Percentiles rank a stretch among this genome's conserved stretches.
These are phyloP conservation scores for Tragelaphus buxtoni DNA, from an alignment of 2,113 vertebrate genomes.

Conservation along the genomic window DNA sequence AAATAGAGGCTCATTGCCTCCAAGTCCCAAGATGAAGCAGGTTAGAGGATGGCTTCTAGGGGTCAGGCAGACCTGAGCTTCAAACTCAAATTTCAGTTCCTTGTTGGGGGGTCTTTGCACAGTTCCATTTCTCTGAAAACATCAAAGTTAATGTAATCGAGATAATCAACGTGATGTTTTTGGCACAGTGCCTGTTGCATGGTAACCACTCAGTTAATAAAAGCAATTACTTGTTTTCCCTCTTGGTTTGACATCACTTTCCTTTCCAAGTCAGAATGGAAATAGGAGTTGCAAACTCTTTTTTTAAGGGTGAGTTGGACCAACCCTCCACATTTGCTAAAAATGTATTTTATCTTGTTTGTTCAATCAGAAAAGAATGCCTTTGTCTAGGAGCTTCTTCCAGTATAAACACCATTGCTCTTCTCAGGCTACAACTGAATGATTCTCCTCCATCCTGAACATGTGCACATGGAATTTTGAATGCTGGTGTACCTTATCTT, in stretches of 20 bases:
- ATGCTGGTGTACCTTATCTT: neutral
- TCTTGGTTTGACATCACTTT: neutral
- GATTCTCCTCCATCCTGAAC: neutral
- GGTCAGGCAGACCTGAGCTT: neutral
- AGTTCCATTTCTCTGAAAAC: neutral
- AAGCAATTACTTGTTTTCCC: neutral
- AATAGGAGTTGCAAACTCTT: neutral
- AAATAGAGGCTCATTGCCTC: neutral
- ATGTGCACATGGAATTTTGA: neutral
- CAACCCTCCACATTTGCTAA: neutral
- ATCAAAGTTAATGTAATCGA: neutral
- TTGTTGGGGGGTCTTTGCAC: neutral
- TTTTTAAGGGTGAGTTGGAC: neutral
- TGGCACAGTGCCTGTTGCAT: neutral
- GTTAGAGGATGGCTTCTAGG: neutral
- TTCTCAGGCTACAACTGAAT: neutral
- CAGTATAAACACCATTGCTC: neutral
- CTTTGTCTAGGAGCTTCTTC: neutral
- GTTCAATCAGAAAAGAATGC: neutral
- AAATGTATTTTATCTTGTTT: conserved; percentile 1
- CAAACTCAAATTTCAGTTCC: neutral
- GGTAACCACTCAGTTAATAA: too few species aligned
- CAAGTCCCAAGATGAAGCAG: neutral
- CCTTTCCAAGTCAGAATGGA: neutral
- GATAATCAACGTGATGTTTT: neutral